phyloP scores from a whole-genome alignment of 2,888 invertebrate genomes.

The Apodemia hepburni region DNA sequence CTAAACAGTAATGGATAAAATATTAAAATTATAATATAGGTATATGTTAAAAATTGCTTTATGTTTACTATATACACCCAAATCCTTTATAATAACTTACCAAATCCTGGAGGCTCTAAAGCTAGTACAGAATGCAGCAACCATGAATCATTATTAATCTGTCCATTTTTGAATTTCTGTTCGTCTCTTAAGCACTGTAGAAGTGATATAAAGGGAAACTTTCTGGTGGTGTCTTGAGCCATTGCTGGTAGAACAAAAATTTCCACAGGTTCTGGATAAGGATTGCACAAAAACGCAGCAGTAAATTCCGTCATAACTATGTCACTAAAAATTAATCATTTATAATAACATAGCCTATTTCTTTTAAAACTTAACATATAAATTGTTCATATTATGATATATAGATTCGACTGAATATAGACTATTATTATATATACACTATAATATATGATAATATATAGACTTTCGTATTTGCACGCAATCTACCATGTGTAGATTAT shows the following conservation, averaged over 20 bases:
- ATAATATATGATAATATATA: too few relatives aligned
- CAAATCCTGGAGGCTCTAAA: slow-evolving; percentile 83
- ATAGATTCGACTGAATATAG: too few relatives aligned
- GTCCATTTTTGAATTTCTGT: slow-evolving; percentile 61
- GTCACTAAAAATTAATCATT: slow-evolving; percentile 45
- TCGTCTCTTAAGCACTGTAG: slow-evolving; percentile 62
- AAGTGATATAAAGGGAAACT: slow-evolving; percentile 76
- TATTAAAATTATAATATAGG: too few relatives aligned
- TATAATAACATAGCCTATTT: not conserved
- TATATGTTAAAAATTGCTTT: too few relatives aligned
- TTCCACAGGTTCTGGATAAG: slow-evolving; percentile 84
- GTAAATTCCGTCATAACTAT: slow-evolving; percentile 79
- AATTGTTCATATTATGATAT: too few relatives aligned
- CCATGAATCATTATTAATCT: slow-evolving; percentile 79
- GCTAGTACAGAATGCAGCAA: slow-evolving; percentile 84
- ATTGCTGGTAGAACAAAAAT: slow-evolving; percentile 86
- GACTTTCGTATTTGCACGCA: too few relatives aligned
- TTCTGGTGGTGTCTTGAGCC: slow-evolving; percentile 52
- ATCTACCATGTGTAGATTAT: too few relatives aligned
- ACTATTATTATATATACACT: too few relatives aligned
- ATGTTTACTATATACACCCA: not conserved
- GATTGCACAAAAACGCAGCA: slow-evolving; percentile 83
- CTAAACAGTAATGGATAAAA: too few relatives aligned
- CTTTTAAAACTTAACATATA: not conserved
- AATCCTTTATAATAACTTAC: slow-evolving; percentile 60